phyloP scores from a whole-genome alignment of 35 echinoderm and acorn worm genomes.

The Heliocidaris tuberculata region DNA sequence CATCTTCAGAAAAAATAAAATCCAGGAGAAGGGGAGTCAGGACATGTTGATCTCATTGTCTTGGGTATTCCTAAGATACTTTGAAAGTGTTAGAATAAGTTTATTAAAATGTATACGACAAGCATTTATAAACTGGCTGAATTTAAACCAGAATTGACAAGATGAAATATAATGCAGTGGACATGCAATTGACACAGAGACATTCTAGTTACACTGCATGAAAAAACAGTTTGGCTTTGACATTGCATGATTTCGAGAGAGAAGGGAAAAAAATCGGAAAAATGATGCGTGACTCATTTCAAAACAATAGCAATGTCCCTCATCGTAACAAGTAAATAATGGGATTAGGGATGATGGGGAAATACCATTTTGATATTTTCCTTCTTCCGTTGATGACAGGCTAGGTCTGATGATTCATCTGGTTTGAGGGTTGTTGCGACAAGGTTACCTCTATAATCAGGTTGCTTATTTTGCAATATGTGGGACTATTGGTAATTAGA shows the following conservation, averaged over 20 bases:
- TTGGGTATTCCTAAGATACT: no score
- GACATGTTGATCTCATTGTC: no score
- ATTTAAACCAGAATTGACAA: not conserved
- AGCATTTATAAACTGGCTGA: not conserved
- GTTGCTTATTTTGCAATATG: not conserved
- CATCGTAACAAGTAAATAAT: not conserved
- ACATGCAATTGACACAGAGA: not conserved
- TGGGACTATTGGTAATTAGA: not conserved
- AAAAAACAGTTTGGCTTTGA: no score
- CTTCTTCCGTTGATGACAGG: not conserved
- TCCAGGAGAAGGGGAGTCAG: no score
- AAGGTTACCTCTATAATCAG: not conserved
- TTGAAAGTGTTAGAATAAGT: no score
- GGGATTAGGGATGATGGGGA: not conserved
- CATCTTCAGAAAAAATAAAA: not conserved
- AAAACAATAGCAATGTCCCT: not conserved
- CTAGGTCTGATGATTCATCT: constrained; percentile 9
- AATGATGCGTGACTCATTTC: not conserved
- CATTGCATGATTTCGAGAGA: not conserved
- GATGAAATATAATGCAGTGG: not conserved
- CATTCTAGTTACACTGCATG: not conserved
- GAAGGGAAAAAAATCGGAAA: not conserved
- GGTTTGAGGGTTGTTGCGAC: not conserved
- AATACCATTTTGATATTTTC: constrained; percentile 13
- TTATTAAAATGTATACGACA: no score